A percentile compares a stretch with the other conserved stretches of the same genome.
Conservation (phyloP, 1,140 invertebrate genomes). For the Muscidifurax raptorellus region DNA sequence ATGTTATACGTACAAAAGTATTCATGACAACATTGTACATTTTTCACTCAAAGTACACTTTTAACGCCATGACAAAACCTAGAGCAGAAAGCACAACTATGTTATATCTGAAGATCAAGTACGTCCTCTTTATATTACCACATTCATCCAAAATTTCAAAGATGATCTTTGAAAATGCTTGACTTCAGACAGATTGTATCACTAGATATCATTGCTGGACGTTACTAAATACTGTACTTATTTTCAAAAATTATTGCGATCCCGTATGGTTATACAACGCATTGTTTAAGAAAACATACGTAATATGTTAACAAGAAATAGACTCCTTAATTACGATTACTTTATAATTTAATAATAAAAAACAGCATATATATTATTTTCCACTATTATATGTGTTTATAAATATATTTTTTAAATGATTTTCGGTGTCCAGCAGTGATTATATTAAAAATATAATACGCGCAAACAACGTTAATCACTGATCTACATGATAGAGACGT, state of each 20-base stretch:
- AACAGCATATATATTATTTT: not conserved
- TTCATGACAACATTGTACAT: constrained; percentile 65
- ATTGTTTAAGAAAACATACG: not conserved
- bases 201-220: constrained; percentile 31
- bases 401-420: not conserved
- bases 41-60: constrained; percentile 66
- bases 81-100: not conserved
- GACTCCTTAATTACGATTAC: not conserved
- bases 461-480: not conserved
- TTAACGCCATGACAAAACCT: constrained; percentile 59
- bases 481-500: constrained; percentile 16
- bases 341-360: not conserved
- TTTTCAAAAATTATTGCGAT: not conserved
- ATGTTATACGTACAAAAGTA: constrained; percentile 71
- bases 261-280: not conserved
- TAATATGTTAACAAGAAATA: not conserved
- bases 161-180: constrained; percentile 4
- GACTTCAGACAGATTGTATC: not conserved
- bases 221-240: not conserved
- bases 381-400: not conserved
- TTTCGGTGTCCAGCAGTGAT: constrained; percentile 26
- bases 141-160: not conserved
- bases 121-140: not conserved
- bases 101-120: constrained; percentile 5
- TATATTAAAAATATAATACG: not conserved